A percentile compares a stretch with the other conserved stretches of the same genome.
These are phyloP conservation scores for Sisyra nigra DNA, from an alignment of 2,888 invertebrate genomes.

Conservation along the genomic window DNA sequence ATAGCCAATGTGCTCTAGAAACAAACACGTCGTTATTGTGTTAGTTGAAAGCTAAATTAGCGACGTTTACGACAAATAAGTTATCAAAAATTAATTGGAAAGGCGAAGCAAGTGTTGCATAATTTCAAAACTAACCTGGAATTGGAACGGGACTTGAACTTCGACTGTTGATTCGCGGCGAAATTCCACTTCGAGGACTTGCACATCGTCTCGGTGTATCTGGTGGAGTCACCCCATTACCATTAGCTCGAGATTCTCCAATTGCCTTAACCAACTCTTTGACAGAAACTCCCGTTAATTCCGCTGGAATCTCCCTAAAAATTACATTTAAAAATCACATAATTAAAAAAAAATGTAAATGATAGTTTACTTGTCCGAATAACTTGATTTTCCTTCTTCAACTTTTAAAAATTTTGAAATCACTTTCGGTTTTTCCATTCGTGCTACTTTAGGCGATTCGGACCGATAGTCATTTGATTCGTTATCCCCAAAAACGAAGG, in stretches of 20 bases:
- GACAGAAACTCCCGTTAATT: slow-evolving; percentile 47
- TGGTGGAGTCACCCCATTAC: slow-evolving; percentile 57
- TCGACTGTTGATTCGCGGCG: slow-evolving; percentile 32
- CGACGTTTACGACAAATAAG: too few relatives aligned
- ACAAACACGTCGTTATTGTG: too few relatives aligned
- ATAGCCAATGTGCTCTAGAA: too few relatives aligned
- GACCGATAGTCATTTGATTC: slow-evolving; percentile 12
- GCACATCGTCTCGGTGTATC: slow-evolving; percentile 42
- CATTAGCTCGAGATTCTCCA: slow-evolving; percentile 61
- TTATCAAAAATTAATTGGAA: too few relatives aligned
- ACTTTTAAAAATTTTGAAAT: slow-evolving; percentile 39
- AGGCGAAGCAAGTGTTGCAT: neutral
- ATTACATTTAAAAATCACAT: slow-evolving; percentile 4
- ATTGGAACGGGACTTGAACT: slow-evolving; percentile 44
- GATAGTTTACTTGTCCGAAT: slow-evolving; percentile 4
- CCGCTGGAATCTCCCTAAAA: slow-evolving; percentile 31
- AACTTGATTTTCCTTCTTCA: slow-evolving; percentile 24
- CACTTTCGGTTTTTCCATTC: slow-evolving; percentile 23
- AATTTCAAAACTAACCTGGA: slow-evolving; percentile 29
- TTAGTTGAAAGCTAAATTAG: too few relatives aligned
- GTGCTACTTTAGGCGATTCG: slow-evolving; percentile 23
- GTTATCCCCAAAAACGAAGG: slow-evolving; percentile 28
- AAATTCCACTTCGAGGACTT: slow-evolving; percentile 32
- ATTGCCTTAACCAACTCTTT: slow-evolving; percentile 58
- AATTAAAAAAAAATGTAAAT: neutral